phyloP scores from a whole-genome alignment of 1,140 invertebrate species.

The Brachionus paranguensis region DNA sequence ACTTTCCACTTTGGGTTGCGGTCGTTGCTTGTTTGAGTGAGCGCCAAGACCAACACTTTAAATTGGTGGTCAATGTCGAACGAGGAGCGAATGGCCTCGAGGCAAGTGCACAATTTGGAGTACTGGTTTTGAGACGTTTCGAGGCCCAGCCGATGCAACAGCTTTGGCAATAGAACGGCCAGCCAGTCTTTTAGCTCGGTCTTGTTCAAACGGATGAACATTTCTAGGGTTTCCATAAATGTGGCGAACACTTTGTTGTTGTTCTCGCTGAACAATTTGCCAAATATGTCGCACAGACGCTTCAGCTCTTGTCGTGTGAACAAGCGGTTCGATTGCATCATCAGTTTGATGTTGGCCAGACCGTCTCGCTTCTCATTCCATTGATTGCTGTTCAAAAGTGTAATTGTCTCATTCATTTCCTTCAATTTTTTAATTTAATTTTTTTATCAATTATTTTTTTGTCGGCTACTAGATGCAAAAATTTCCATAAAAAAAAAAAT shows the following conservation, averaged over 20 bases:
- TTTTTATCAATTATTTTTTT: background rate
- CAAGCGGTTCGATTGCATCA: constrained; percentile 65
- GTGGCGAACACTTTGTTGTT: constrained; percentile 66
- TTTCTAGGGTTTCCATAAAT: constrained; percentile 82
- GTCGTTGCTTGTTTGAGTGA: constrained; percentile 80
- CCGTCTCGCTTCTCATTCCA: constrained; percentile 89
- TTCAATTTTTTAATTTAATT: constrained; percentile 52
- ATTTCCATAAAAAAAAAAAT: too few species aligned
- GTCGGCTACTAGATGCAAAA: too few species aligned
- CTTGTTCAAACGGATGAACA: constrained; percentile 76
- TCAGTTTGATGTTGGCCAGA: constrained; percentile 70
- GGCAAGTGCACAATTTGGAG: constrained; percentile 75
- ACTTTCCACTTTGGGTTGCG: constrained; percentile 66
- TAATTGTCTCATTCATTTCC: constrained; percentile 81
- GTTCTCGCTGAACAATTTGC: constrained; percentile 6
- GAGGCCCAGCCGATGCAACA: constrained; percentile 77
- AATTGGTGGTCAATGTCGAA: constrained; percentile 65
- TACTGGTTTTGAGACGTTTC: constrained; percentile 83
- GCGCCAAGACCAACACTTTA: constrained; percentile 65
- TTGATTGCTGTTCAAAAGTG: constrained; percentile 73
- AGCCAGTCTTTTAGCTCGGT: constrained; percentile 82
- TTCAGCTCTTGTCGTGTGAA: constrained; percentile 48
- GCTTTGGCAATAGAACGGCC: constrained; percentile 70
- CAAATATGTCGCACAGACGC: constrained; percentile 41
- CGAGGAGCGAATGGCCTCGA: constrained; percentile 73